Evolutionary conservation across 2,113 vertebrate genomes (phyloP).

Genomic region (Casuarius casuarius): DNA sequence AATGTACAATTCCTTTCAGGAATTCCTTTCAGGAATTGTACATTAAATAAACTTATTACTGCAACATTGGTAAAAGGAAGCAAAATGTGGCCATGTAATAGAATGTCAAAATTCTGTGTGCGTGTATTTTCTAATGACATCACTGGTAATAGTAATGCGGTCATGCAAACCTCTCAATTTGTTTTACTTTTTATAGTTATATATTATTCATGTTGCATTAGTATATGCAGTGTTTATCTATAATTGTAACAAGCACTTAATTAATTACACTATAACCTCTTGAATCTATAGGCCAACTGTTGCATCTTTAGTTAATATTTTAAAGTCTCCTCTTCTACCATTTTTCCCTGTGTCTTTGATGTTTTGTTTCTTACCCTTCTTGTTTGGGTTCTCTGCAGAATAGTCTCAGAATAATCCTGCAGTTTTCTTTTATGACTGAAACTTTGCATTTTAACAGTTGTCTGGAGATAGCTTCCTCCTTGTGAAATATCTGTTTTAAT

Average conservation of each 20-base stretch:
- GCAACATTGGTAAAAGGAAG: background rate
- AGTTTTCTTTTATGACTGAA: conserved; percentile 90
- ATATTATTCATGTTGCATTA: conserved; percentile 78
- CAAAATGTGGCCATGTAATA: background rate
- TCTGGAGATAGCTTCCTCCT: conserved; percentile 89
- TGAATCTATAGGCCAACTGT: conserved; percentile 89
- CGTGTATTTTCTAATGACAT: background rate
- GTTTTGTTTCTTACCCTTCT: conserved; percentile 89
- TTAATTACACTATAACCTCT: conserved; percentile 85
- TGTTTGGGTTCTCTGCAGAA: conserved; percentile 82
- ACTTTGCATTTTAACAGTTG: conserved; percentile 96
- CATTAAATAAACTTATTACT: background rate
- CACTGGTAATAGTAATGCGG: conserved; percentile 21
- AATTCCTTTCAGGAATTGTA: background rate
- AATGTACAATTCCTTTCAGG: too few relatives aligned
- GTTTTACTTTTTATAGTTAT: conserved; percentile 70
- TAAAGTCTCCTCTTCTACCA: conserved; percentile 76
- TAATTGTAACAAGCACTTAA: conserved; percentile 83
- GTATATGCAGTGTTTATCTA: conserved; percentile 73
- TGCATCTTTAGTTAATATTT: conserved; percentile 88
- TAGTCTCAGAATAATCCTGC: conserved; percentile 86
- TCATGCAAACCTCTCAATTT: conserved; percentile 69
- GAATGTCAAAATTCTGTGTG: background rate
- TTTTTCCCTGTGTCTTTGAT: conserved; percentile 84
- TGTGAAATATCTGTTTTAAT: conserved; percentile 97